phyloP scores from a whole-genome alignment of 2,888 invertebrate genomes.

The Buathra laborator region DNA sequence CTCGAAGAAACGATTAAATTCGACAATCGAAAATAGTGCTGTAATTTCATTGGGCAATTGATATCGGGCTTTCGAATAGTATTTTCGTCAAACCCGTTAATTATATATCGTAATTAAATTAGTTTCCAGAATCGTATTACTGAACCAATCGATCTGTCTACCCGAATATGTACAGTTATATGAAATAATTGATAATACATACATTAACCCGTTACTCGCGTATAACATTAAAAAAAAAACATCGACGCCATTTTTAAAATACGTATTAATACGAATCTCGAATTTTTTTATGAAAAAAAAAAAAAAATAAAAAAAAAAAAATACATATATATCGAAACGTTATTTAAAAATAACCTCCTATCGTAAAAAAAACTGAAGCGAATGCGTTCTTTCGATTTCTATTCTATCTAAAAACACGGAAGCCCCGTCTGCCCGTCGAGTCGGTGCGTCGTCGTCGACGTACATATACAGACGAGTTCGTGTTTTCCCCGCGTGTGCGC shows the following conservation, averaged over 20 bases:
- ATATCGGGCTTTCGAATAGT: no score
- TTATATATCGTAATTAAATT: neutral
- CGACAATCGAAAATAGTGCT: no score
- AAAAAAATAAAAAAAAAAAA: neutral
- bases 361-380: neutral
- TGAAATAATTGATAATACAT: no score
- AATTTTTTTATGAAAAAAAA: neutral
- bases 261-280: neutral
- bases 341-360: neutral
- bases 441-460: slow-evolving; percentile 47
- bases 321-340: neutral
- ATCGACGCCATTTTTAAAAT: neutral
- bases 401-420: slow-evolving; percentile 4
- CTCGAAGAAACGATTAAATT: no score
- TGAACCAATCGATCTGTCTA: neutral
- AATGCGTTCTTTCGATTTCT: neutral
- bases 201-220: no score
- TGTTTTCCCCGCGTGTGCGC: slow-evolving; percentile 33
- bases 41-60: no score
- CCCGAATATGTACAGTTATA: neutral
- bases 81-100: no score
- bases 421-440: slow-evolving; percentile 2
- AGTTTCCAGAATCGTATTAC: neutral
- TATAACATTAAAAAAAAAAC: neutral
- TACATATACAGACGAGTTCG: slow-evolving; percentile 5